Conservation (phyloP, 2,888 invertebrate genomes). For the Ryuthela nishihirai region DNA sequence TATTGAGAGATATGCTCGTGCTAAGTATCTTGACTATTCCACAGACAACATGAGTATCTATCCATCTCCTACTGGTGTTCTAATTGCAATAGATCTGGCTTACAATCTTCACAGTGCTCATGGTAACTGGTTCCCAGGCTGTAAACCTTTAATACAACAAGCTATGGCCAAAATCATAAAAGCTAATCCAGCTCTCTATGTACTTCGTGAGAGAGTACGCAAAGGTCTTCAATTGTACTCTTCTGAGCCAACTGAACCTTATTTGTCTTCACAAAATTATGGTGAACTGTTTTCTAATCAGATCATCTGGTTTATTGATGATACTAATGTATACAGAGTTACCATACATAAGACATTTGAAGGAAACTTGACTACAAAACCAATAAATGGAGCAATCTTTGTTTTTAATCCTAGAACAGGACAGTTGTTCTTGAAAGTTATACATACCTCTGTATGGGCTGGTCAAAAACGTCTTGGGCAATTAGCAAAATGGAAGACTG, state of each 20-base stretch:
- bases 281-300: conserved; percentile 99
- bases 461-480: conserved; percentile 99
- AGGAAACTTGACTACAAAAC: conserved; percentile 97
- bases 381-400: conserved; percentile 99
- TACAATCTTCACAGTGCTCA: conserved; percentile 97
- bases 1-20: conserved; percentile 92
- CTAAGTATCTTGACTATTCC: conserved; percentile 98
- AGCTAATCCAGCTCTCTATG: conserved; percentile 98
- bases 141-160: conserved; percentile 96
- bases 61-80: conserved; percentile 95
- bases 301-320: conserved; percentile 99
- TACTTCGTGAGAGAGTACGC: conserved; percentile 91
- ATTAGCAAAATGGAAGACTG: conserved; percentile 99
- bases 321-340: conserved; percentile 98
- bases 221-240: conserved; percentile 97
- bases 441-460: conserved; percentile 99
- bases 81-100: conserved; percentile 95
- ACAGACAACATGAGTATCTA: conserved; percentile 99
- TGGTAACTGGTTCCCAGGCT: conserved; percentile 99
- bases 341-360: conserved; percentile 99
- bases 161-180: conserved; percentile 99
- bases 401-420: conserved; percentile 99
- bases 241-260: conserved; percentile 98
- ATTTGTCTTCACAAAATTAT: conserved; percentile 98
- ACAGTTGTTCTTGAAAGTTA: conserved; percentile 97